Evolutionary conservation across 2,113 vertebrate genomes (phyloP), one percentile per base, ranked within the genome.

Genomic region (Damaliscus lunatus): DNA sequence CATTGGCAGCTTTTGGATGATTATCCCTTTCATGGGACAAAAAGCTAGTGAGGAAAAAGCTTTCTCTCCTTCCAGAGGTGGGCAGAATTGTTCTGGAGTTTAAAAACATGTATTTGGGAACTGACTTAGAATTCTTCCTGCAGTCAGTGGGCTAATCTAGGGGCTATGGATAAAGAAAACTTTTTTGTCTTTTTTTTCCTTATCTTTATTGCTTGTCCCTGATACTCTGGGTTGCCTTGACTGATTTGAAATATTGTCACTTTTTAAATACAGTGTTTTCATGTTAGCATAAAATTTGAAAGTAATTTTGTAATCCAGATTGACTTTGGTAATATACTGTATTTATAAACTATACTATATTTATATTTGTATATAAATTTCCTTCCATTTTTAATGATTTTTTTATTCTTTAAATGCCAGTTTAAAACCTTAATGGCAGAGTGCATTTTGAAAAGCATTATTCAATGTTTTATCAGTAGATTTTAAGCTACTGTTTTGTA

Each of bases 331-430:
- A 83, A 67, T 86, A 81, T 57, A 71, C 29, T 88, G 7, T 86
- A 53, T 71, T 95, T 84, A 80, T 85, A 85, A 89, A 78, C 92
- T 92, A 48, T 40, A 71, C 60, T 84, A 46, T 87, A 25, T 71
- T 80, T 88, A 17, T 93, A 33, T 43, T 85, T 81, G 81, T 64
- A 64, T 78, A 10, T 88, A 17, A 50, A 59, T 64, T 62, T 90
- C 14, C 78, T 78, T 93, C 90, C 14, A 53, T 40, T 95, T 94
- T 92, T 77, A 78, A 27, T 92, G 36, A 83, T 84, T 10, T 43
- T 71, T 94, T 93, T 36, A 92, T 74, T 25, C 16, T 92, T 97
- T 97, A 89, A 95, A 67, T 96, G 40, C n/a, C 16, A 94, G 48
- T 95, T 92, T 59, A 84, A 96, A 97, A 48, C 19, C 7, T 88